Conservation (phyloP, 1,140 invertebrate genomes). For the Temnothorax longispinosus region DNA sequence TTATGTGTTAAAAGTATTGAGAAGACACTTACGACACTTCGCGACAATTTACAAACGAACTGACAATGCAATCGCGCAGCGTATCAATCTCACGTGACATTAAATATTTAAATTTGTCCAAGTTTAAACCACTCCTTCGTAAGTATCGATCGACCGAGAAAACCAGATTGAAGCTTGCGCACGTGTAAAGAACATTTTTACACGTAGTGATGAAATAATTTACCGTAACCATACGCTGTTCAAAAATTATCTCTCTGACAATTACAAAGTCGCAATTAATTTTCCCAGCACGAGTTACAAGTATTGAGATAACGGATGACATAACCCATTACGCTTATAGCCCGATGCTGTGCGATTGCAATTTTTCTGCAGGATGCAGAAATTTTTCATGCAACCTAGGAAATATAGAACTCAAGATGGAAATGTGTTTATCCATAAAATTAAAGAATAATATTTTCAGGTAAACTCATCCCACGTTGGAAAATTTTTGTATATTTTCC, state of each 20-base stretch:
- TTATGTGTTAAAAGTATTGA: neutral
- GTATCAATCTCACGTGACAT: conserved; percentile 41
- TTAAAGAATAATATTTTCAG: conserved; percentile 45
- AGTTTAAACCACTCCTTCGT: conserved; percentile 46
- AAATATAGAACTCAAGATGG: neutral
- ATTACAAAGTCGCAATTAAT: conserved; percentile 15
- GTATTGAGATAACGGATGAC: neutral
- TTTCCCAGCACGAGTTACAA: neutral
- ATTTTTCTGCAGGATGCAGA: neutral
- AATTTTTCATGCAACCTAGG: neutral
- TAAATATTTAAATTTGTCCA: conserved; percentile 57
- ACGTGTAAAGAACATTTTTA: conserved; percentile 40
- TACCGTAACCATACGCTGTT: neutral
- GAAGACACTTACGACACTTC: neutral
- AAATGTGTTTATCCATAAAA: conserved; percentile 16
- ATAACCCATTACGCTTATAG: neutral
- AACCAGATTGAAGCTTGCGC: conserved; percentile 44
- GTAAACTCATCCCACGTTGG: neutral
- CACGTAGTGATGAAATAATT: conserved; percentile 45
- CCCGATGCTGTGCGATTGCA: neutral
- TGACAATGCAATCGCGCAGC: neutral
- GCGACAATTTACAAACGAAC: neutral
- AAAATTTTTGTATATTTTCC: neutral
- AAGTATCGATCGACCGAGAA: conserved; percentile 59
- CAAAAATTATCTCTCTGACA: conserved; percentile 14